Percentiles rank a stretch among this genome's conserved stretches.
Conservation (phyloP, 2,797 vertebrate genomes). For the Thamnophis elegans region DNA sequence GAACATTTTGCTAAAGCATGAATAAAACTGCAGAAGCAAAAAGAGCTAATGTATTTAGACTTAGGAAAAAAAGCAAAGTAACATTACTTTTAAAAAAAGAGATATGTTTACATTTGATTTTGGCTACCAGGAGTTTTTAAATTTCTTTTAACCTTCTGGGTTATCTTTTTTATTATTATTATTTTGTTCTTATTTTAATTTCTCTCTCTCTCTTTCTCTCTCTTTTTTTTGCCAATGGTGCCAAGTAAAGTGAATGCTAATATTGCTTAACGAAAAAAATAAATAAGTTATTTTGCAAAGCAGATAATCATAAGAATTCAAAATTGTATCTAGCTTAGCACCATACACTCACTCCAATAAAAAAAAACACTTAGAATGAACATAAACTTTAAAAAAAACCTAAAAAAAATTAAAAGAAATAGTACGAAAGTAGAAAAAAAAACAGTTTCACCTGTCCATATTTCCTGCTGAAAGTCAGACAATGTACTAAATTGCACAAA, state of each 20-base stretch:
- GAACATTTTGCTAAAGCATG: constrained; percentile 99
- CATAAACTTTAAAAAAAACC: constrained; percentile 66
- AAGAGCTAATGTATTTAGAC: constrained; percentile 95
- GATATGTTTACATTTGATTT: constrained; percentile 93
- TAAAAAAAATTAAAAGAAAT: constrained; percentile 55
- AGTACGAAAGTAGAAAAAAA: constrained; percentile 72
- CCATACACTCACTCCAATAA: constrained; percentile 85
- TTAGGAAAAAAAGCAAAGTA: constrained; percentile 94
- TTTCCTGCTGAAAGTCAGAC: constrained; percentile 78
- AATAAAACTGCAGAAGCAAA: constrained; percentile 91
- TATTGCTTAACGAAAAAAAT: constrained; percentile 85
- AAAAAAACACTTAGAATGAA: constrained; percentile 75
- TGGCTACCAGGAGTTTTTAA: constrained; percentile 92
- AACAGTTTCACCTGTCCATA: constrained; percentile 75
- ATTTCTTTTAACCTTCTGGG: constrained; percentile 64
- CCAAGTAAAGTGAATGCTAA: constrained; percentile 98
- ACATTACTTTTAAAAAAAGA: constrained; percentile 85
- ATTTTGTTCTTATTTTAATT: constrained; percentile 46
- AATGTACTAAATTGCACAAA: constrained; percentile 75
- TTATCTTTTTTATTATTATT: constrained; percentile 53
- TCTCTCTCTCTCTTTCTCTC: constrained; percentile 63
- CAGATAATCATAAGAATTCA: constrained; percentile 90
- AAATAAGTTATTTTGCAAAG: constrained; percentile 92
- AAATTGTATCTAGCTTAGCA: constrained; percentile 82
- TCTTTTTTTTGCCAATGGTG: constrained; percentile 94